Evolutionary conservation across 2,113 vertebrate genomes (phyloP).

Genomic region (Zosterops hypoxanthus): DNA sequence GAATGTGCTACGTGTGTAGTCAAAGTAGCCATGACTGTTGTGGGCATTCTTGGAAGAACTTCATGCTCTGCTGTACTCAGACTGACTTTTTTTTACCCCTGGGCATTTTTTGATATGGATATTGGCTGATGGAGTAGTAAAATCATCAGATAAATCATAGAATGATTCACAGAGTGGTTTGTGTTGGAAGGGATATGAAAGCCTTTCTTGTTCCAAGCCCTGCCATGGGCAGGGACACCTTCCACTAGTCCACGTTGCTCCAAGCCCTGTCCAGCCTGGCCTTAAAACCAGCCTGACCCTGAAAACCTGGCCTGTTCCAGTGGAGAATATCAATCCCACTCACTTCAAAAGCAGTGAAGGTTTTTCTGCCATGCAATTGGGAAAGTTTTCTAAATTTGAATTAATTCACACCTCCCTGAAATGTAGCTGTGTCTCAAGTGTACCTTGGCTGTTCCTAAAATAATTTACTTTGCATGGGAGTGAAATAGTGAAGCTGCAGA

Average conservation of each 20-base stretch:
- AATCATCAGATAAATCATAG: neutral
- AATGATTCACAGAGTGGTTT: neutral
- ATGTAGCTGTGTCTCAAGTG: neutral
- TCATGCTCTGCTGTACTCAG: neutral
- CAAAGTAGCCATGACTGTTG: accelerated
- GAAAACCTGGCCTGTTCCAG: neutral
- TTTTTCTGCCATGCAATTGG: neutral
- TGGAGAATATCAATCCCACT: neutral
- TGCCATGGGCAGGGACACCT: neutral
- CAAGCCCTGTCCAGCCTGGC: neutral
- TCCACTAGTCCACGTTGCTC: neutral
- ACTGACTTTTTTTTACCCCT: neutral
- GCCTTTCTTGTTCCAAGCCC: neutral
- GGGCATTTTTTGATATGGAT: neutral
- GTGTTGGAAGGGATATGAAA: neutral
- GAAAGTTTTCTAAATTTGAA: neutral
- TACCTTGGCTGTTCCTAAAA: neutral
- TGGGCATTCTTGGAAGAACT: neutral
- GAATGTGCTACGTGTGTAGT: accelerated
- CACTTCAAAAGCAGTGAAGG: neutral
- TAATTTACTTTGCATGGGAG: neutral
- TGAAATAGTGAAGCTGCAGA: neutral
- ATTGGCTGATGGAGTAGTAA: neutral
- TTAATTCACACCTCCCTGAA: neutral
- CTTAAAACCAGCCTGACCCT: neutral